Evolutionary conservation across 2,113 vertebrate species (phyloP), one percentile per base, ranked within the genome.

Genomic region (Cyprinodon brontotheroides): DNA sequence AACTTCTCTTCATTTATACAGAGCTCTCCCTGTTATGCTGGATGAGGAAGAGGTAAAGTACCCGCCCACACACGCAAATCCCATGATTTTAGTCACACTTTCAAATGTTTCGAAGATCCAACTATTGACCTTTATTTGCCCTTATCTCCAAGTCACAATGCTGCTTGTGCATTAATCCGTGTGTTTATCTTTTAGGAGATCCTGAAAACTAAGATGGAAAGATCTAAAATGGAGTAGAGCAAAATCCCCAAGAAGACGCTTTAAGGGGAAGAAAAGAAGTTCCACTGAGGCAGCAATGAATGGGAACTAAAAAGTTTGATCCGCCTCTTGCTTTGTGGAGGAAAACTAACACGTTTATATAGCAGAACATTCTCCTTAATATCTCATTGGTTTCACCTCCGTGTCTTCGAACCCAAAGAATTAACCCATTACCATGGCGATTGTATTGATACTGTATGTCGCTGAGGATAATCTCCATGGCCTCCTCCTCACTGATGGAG

Each of bases 191-290:
- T 72, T 1, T 74, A 95, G 94, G 94, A 95, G 85, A 90, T 94
- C 80, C 81, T 93, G 61, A 95, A 94, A 92, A 92, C 92, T 81
- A 93, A 93, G 85, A 83, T 95, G 90, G 93, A 95, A 81, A 79
- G 93, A 75, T 95, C 93, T 40, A 95, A 95, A 78, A 94, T 95
- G 94, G 94, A 95, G 78, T 95, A 92, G 79, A 72, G 36, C 14
- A 0, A 69, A 57, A 40, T 9, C 43, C 8, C 43, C 22, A 36
- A 15, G 78, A 63, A 12, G 36, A 13, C 1, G 4, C 22, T 29
- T 65, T 60, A 66, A 77, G 65, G 71, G 36, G 41, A 41, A 47
- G 11, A 10, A 68, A 43, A 41, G 45, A 48, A 68, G 62, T 14
- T 10, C 68, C 37, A 75, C 77, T 65, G 66, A 82, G 71, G 72